These are phyloP conservation scores for Acanthosepion esculentum DNA, from an alignment of 2,888 invertebrate genomes.

Conservation along the genomic window DNA sequence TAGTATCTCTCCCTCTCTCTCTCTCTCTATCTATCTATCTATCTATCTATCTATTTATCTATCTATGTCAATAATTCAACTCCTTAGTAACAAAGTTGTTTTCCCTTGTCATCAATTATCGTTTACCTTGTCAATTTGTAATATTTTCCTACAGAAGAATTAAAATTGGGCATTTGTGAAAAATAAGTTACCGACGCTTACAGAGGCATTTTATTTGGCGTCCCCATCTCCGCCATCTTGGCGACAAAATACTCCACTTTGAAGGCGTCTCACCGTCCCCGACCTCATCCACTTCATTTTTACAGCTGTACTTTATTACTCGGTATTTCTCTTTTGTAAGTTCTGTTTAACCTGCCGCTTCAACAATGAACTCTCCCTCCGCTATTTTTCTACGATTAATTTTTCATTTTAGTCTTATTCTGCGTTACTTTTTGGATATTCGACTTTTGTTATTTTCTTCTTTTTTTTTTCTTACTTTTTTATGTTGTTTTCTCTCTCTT, in stretches of 20 bases:
- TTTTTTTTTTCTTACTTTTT: background rate
- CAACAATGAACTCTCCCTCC: background rate
- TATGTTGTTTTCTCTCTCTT: background rate
- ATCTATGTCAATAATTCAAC: no score
- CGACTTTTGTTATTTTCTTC: no score
- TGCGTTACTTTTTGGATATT: background rate
- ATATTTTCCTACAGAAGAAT: background rate
- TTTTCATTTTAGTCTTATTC: background rate
- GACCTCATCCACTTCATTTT: background rate
- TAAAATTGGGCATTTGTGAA: background rate
- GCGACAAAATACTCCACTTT: background rate
- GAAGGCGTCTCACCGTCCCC: background rate
- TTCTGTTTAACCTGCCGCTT: background rate
- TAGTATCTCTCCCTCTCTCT: background rate
- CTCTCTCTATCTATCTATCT: background rate
- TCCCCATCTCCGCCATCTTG: background rate
- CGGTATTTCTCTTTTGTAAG: background rate
- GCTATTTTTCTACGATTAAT: background rate
- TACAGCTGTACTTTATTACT: background rate
- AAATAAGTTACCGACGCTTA: background rate
- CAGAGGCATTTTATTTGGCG: background rate
- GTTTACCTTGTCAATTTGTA: conserved; percentile 2
- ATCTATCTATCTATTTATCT: background rate
- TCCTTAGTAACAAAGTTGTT: background rate
- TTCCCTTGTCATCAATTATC: background rate